Conservation (phyloP, 2,797 vertebrate species). For the Serranus cabrilla region DNA sequence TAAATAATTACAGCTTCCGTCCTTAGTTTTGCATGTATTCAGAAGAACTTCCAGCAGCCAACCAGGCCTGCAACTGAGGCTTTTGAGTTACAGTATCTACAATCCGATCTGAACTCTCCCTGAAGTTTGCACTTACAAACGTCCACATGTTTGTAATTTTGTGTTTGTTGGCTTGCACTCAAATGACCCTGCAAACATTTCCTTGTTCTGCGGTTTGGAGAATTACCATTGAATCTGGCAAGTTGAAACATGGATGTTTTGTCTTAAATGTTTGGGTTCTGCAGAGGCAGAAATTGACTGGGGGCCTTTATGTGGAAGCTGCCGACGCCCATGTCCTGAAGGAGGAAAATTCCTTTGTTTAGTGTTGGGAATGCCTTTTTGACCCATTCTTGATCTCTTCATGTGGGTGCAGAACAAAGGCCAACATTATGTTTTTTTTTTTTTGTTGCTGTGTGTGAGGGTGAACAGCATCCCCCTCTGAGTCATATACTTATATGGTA, state of each 20-base stretch:
- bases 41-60: not conserved
- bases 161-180: slow-evolving; percentile 4
- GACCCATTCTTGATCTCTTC: slow-evolving; percentile 46
- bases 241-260: slow-evolving; percentile 9
- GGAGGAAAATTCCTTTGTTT: slow-evolving; percentile 55
- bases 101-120: not conserved
- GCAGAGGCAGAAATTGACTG: not conserved
- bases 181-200: slow-evolving; percentile 2
- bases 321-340: not conserved
- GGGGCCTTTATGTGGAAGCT: slow-evolving; percentile 32
- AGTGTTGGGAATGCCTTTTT: slow-evolving; percentile 40
- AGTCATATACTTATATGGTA: slow-evolving; percentile 43
- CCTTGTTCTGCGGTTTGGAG: not conserved
- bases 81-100: not conserved
- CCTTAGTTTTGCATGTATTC: slow-evolving; percentile 14
- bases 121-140: not conserved
- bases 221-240: slow-evolving; percentile 14
- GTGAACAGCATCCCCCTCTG: slow-evolving; percentile 32
- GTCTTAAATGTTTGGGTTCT: not conserved
- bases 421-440: slow-evolving; percentile 38
- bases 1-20: slow-evolving; percentile 9
- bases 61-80: not conserved
- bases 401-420: slow-evolving; percentile 54
- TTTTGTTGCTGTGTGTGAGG: slow-evolving; percentile 22
- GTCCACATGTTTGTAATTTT: not conserved